Conservation (phyloP, 2,797 vertebrate genomes). For the Neosilurus mollespiculum region DNA sequence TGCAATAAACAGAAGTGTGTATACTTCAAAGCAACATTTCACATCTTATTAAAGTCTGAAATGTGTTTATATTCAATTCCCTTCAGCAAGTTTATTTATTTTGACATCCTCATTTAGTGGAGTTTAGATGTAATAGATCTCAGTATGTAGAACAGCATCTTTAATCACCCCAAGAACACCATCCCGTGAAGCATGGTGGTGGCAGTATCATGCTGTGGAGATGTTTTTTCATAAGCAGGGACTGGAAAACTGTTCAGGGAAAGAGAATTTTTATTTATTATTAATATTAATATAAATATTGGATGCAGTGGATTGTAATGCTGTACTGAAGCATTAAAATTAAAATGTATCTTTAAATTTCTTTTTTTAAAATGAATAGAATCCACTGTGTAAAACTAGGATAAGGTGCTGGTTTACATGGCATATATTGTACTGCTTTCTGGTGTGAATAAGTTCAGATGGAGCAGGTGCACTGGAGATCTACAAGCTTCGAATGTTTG, state of each 20-base stretch:
- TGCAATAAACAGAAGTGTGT: background rate
- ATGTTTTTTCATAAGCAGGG: no score
- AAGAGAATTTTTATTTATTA: no score
- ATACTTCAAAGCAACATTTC: background rate
- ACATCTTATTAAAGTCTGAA: background rate
- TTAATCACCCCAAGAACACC: no score
- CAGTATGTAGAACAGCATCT: background rate
- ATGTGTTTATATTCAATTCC: background rate
- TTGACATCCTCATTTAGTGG: background rate
- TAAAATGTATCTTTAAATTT: no score
- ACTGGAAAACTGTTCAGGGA: no score
- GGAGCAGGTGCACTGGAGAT: slow-evolving; percentile 3
- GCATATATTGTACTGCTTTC: background rate
- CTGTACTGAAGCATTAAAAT: no score
- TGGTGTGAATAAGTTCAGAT: background rate
- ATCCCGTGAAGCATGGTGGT: no score
- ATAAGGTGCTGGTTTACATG: background rate
- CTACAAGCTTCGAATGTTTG: background rate
- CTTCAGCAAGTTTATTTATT: background rate
- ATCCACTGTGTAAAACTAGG: background rate
- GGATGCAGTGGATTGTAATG: no score
- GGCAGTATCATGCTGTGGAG: no score
- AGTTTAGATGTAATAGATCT: background rate
- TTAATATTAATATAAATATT: no score
- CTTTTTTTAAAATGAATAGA: no score